Evolutionary conservation across 2,113 vertebrate species (phyloP), one percentile per base, ranked within the genome.

Genomic region (Eurypyga helias): DNA sequence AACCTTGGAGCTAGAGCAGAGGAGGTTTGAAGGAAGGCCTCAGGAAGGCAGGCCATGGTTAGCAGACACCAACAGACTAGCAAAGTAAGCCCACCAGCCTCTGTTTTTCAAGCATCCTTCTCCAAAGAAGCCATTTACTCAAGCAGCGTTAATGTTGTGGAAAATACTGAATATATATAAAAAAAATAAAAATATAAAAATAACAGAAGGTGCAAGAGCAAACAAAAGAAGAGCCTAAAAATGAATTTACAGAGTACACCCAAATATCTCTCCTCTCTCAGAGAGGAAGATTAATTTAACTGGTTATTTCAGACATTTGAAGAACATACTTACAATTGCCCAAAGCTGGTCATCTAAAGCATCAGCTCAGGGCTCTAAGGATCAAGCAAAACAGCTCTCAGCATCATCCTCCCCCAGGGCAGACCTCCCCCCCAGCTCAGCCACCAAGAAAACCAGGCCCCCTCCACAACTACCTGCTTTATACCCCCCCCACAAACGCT

Each of bases 361-460:
- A 82, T 55, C 33, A 77, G 14, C n/a, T 77, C 58, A 71, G 11
- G 8, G 11, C 49, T 51, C 33, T n/a, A 48, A 45, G 2, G 3
- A 65, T 20, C 24, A 84, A 67, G 61, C 2, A 49, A 69, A 79
- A 49, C 0, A 26, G 3, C 12, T 65, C 48, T 61, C 20, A 12
- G 5, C 5, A 17, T 8, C 46, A 15, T 36, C 62, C 54, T 76
- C 65, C 49, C 57, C 38, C 29, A n/a, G 17, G 1, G 3, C 69
- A 92, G 62, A 23, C 21, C 2, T n/a, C 60, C 5, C 25, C 83
- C 43, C 28, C 31, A 43, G 2, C 9, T 1, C 77, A 92, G 52
- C n/a, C 41, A 33, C 9, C 4, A 34, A 55, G 48, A 78, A 64
- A 7, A 84, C 4, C 3, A 26, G 13, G 13, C 5, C 0, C 0